Evolutionary conservation across 2,797 vertebrate genomes (phyloP).

Genomic region (Oceanodroma leucorhoa): DNA sequence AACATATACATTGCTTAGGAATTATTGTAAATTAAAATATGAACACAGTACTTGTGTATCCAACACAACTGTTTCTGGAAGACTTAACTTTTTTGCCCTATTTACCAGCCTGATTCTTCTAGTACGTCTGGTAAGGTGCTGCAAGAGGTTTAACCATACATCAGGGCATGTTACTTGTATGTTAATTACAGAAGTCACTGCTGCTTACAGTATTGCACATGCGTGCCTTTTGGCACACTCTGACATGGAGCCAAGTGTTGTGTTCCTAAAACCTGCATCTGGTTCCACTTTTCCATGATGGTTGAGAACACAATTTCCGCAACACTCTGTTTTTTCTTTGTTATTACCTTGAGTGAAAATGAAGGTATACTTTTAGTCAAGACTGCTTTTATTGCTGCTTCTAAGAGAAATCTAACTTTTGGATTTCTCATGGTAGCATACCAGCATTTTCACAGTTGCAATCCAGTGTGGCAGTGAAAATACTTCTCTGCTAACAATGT

Average conservation of each 20-base stretch:
- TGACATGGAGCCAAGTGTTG: not conserved
- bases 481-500: not conserved
- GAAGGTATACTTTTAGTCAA: not conserved
- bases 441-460: not conserved
- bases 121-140: not conserved
- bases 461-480: not conserved
- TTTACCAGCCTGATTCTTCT: not conserved
- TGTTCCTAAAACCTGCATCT: not conserved
- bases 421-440: not conserved
- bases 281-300: not conserved
- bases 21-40: not conserved
- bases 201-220: not conserved
- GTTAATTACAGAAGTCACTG: not conserved
- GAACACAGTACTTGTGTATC: not conserved
- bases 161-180: not conserved
- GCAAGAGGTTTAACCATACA: not conserved
- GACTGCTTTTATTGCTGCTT: not conserved
- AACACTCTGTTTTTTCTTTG: not conserved
- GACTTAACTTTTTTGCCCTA: fast-evolving
- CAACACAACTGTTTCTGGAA: not conserved
- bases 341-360: not conserved
- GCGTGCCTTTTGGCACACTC: not conserved
- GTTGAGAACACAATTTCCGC: not conserved
- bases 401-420: not conserved
- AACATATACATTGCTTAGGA: not conserved